Percentiles rank a stretch among this genome's conserved stretches.
Evolutionary conservation across 2,113 vertebrate species (phyloP).

Genomic region (Callopanchax toddi): DNA sequence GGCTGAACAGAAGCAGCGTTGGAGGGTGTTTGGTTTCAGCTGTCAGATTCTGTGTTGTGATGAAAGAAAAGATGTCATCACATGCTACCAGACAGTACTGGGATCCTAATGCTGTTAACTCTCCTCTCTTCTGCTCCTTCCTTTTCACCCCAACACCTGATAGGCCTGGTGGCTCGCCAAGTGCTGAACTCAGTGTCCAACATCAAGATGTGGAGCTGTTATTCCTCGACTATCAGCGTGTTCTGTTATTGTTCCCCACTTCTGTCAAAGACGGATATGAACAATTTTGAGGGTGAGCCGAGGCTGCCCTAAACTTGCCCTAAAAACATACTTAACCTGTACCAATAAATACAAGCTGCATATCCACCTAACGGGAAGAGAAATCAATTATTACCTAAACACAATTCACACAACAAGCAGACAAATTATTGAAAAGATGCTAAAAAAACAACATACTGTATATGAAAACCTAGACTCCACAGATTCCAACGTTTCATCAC

Average conservation of each 20-base stretch:
- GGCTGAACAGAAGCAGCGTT: constrained; percentile 15
- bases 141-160: constrained; percentile 34
- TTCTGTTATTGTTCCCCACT: neutral
- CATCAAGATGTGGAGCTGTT: constrained; percentile 30
- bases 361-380: too few species aligned
- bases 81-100: constrained; percentile 24
- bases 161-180: constrained; percentile 28
- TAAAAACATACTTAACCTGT: too few species aligned
- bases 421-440: too few species aligned
- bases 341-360: too few species aligned
- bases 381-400: too few species aligned
- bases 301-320: too few species aligned
- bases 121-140: constrained; percentile 5
- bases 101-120: constrained; percentile 29
- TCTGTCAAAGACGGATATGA: neutral
- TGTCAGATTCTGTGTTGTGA: constrained; percentile 38
- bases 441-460: too few species aligned
- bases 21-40: constrained; percentile 26
- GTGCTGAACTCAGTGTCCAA: constrained; percentile 14
- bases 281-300: too few species aligned
- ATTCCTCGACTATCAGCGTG: neutral
- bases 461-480: too few species aligned
- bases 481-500: too few species aligned
- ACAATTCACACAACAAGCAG: too few species aligned
- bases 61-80: constrained; percentile 32